Conservation (phyloP, 2,888 invertebrate genomes). For the Pseudococcus jackbeardsleyi region DNA sequence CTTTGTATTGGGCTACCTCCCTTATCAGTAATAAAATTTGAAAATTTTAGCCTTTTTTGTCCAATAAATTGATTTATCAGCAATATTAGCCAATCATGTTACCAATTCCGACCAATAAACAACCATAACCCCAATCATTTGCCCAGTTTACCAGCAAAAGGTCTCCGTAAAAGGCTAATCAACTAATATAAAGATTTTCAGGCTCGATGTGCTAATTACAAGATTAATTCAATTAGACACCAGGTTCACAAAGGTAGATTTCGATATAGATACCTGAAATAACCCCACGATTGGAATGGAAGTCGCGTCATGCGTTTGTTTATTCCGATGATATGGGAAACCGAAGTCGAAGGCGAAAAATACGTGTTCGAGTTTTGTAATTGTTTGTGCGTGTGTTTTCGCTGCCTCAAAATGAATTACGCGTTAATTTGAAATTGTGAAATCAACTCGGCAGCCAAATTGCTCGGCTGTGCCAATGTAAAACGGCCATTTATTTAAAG, state of each 20-base stretch:
- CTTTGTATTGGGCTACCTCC: too few relatives aligned
- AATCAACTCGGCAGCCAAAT: conserved; percentile 27
- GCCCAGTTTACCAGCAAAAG: neutral
- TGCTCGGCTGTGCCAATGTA: conserved; percentile 8
- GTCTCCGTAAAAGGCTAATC: too few relatives aligned
- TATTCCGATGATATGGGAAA: conserved; percentile 17
- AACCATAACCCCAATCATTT: neutral
- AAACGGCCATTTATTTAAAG: conserved; percentile 42
- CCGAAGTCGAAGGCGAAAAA: conserved; percentile 7
- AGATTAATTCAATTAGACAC: neutral
- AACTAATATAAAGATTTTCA: neutral
- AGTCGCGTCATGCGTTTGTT: conserved; percentile 10
- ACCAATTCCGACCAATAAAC: too few relatives aligned
- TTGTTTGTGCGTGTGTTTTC: conserved; percentile 31
- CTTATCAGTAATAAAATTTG: too few relatives aligned
- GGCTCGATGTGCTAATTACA: neutral
- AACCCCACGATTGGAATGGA: neutral
- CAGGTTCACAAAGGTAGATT: neutral
- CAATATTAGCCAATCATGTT: too few relatives aligned
- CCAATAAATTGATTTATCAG: too few relatives aligned
- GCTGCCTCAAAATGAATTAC: conserved; percentile 12
- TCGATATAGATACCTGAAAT: neutral
- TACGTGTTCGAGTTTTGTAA: conserved; percentile 34
- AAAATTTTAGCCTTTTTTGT: too few relatives aligned
- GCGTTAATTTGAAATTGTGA: conserved; percentile 38